Evolutionary conservation across 2,113 vertebrate genomes (phyloP).

Genomic region (Paratilapia polleni): DNA sequence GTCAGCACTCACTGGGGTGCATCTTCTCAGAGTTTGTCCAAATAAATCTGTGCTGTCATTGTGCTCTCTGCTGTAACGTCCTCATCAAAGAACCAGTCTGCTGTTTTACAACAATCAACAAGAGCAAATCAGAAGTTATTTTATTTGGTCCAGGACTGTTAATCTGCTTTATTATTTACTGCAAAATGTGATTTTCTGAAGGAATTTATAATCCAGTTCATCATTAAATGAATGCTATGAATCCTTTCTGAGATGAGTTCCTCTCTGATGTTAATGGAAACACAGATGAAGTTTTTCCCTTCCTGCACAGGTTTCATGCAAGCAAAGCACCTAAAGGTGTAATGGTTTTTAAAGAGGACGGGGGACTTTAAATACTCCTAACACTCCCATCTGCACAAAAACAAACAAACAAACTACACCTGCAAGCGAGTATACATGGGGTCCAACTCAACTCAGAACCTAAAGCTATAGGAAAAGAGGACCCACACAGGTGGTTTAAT

Average conservation of each 20-base stretch:
- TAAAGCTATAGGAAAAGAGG: not conserved
- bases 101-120: not conserved
- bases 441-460: not conserved
- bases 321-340: not conserved
- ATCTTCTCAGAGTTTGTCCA: slow-evolving; percentile 6
- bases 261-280: not conserved
- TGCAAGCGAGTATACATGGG: not conserved
- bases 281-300: too few species aligned
- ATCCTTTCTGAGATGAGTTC: not conserved
- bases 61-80: not conserved
- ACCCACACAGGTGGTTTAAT: not conserved
- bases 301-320: not conserved
- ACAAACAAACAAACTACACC: not conserved
- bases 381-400: not conserved
- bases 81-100: not conserved
- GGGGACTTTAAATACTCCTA: not conserved
- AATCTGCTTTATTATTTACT: slow-evolving; percentile 2
- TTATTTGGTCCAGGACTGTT: not conserved
- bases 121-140: not conserved
- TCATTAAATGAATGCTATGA: not conserved
- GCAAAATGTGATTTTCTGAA: not conserved
- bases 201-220: not conserved
- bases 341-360: not conserved
- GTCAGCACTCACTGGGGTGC: not conserved
- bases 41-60: slow-evolving; percentile 7